Evolutionary conservation across 2,113 vertebrate species (phyloP).

Genomic region (Malaclemys terrapin): DNA sequence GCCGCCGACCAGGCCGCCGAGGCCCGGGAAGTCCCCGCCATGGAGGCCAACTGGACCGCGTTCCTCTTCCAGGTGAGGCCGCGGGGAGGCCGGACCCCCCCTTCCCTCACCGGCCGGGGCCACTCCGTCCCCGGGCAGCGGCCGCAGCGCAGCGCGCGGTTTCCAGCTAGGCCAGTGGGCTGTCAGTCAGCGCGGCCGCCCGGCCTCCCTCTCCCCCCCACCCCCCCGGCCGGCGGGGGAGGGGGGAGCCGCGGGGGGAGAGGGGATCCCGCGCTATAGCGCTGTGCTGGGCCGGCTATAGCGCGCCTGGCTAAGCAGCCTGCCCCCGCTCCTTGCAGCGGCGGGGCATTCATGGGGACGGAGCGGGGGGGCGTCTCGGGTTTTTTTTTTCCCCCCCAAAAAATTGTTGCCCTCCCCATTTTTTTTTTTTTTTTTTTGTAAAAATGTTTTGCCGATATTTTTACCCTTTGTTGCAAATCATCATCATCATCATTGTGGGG

Average conservation of each 20-base stretch:
- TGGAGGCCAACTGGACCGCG: constrained; percentile 92
- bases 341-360: too few species aligned
- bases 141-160: background rate
- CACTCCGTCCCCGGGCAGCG: background rate
- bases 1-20: background rate
- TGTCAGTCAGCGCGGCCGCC: constrained; percentile 3
- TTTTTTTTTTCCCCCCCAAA: background rate
- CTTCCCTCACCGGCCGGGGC: background rate
- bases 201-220: background rate
- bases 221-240: background rate
- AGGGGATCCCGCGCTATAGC: background rate
- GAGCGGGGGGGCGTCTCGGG: background rate
- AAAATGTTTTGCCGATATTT: background rate
- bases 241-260: background rate
- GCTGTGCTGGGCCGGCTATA: background rate
- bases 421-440: background rate
- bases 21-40: constrained; percentile 71
- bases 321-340: background rate
- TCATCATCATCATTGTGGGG: background rate
- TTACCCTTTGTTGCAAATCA: background rate
- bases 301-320: background rate
- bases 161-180: background rate
- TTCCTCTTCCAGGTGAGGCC: constrained; percentile 90
- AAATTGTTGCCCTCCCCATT: background rate
- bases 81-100: constrained; percentile 68